Evolutionary conservation across 2,888 invertebrate species (phyloP), one percentile per base, ranked within the genome.

Genomic region (Masnerella sp.): DNA sequence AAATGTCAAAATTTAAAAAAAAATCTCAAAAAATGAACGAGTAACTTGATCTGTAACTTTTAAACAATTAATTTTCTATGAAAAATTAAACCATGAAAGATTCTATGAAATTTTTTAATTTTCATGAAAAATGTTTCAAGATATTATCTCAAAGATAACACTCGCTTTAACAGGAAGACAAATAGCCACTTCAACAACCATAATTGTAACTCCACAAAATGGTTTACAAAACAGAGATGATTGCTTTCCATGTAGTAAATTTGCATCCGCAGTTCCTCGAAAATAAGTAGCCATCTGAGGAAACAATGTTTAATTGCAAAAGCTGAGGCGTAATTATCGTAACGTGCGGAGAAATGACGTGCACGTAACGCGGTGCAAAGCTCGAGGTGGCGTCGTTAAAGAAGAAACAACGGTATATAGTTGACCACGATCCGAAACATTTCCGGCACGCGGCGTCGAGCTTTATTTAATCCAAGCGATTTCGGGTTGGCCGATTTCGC

Each of bases 371-470:
- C 56, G 32, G 22, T 47, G 40, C 22, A 69, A 62, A 62, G 62
- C 62, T 58, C 47, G 45, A 30, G 28, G 34, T 51, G 47, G 58
- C 56, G 54, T 67, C 54, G 43, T 61, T 65, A 52, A 71, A 62
- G 42, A 64, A 75, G 74, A 64, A 80, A 74, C 82, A 85, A 85
- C 85, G 85, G 85, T 83, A 84, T 80, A 58, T 71, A 32, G 75
- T 75, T 81, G 82, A 80, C 78, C 81, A 83, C 79, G 79, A 80
- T 81, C 83, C 84, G 83, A 84, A 85, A 84, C 84, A 79, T 80
- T 84, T 85, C 84, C 83, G 82, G 81, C 75, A 78, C 78, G 78
- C 78, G 77, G 75, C 68, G 22, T 74, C 59, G 61, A 54, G 76
- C 75, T 79, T 74, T 78, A 80, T 79, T 74, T 78, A 80, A 78